These are phyloP conservation scores for Micrasema longulum DNA, from an alignment of 1,140 invertebrate genomes.

Conservation along the genomic window DNA sequence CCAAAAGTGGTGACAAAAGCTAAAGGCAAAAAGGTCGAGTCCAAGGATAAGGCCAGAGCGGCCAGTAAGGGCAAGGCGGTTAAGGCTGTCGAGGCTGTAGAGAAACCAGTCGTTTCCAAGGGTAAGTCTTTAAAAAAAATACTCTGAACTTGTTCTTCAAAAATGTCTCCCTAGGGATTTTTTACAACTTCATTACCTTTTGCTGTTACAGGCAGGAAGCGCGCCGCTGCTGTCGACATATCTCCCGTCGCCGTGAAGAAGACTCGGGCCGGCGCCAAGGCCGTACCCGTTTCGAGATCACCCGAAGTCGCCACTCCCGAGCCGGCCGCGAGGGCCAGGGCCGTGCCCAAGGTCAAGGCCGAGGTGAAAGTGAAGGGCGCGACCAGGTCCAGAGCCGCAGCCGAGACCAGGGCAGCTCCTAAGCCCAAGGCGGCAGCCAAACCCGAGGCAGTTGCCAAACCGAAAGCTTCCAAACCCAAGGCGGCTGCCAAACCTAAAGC, in stretches of 20 bases:
- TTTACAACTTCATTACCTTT: neutral
- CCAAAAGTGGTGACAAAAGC: neutral
- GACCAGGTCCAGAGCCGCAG: neutral
- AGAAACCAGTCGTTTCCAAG: neutral
- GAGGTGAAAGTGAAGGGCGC: neutral
- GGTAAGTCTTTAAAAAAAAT: neutral
- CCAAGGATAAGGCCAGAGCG: neutral
- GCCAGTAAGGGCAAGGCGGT: neutral
- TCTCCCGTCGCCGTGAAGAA: conserved; percentile 7
- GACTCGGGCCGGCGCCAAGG: neutral
- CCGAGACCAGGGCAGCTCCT: neutral
- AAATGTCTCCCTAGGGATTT: neutral
- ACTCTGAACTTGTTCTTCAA: neutral
- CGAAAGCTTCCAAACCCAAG: conserved; percentile 25
- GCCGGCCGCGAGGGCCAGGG: neutral
- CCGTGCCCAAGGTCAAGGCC: conserved; percentile 1
- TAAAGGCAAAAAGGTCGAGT: neutral
- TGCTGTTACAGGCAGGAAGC: conserved; percentile 12
- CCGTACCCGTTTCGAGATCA: neutral
- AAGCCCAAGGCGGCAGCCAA: neutral
- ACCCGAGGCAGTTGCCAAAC: conserved; percentile 5
- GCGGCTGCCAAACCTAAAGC: conserved; percentile 18
- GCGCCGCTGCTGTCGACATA: neutral
- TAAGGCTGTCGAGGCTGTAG: neutral
- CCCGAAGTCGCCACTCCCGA: neutral